Conservation (phyloP, 2,113 vertebrate genomes). For the Prionailurus viverrinus region DNA sequence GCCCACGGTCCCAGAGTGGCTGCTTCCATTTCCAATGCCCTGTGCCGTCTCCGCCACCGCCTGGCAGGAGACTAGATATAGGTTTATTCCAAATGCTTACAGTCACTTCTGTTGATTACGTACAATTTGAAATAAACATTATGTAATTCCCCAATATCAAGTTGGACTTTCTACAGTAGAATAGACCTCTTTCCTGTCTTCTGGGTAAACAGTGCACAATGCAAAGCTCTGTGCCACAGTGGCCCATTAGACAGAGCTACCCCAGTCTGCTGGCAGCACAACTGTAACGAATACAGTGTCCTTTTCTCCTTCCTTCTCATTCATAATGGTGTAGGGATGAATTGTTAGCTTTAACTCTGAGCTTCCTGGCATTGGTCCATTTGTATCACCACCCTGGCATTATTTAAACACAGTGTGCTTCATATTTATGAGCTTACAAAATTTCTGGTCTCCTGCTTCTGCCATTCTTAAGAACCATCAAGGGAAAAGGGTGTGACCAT, state of each 20-base stretch:
- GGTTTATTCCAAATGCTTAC: constrained; percentile 41
- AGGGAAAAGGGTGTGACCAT: constrained; percentile 74
- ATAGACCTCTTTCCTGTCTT: constrained; percentile 63
- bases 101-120: background rate
- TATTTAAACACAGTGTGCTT: constrained; percentile 76
- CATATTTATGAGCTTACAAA: constrained; percentile 82
- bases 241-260: constrained; percentile 10
- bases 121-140: constrained; percentile 63
- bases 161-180: constrained; percentile 22
- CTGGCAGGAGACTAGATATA: background rate
- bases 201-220: constrained; percentile 46
- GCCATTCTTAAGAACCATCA: constrained; percentile 72
- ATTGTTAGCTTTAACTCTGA: constrained; percentile 71
- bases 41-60: background rate
- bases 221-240: constrained; percentile 66
- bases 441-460: constrained; percentile 77
- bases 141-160: constrained; percentile 30
- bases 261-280: constrained; percentile 32
- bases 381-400: constrained; percentile 72
- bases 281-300: constrained; percentile 13
- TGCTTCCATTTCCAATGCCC: background rate
- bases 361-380: constrained; percentile 75
- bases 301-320: constrained; percentile 70
- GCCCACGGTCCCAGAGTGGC: background rate
- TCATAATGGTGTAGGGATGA: constrained; percentile 50